Conservation (phyloP, 2,113 vertebrate species). For the Xenus cinereus region DNA sequence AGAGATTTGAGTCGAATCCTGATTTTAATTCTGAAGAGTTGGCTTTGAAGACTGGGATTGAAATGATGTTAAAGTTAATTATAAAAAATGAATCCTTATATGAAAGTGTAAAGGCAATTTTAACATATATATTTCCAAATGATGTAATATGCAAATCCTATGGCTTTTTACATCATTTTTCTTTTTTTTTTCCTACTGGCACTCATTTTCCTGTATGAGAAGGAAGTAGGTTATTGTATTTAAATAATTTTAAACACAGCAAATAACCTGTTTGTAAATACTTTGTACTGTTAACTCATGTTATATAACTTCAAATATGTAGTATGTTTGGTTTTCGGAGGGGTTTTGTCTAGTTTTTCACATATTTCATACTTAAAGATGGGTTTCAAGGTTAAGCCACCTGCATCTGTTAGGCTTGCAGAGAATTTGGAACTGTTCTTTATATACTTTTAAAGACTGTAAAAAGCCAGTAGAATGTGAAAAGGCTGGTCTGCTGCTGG, state of each 20-base stretch:
- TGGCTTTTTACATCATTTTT: neutral
- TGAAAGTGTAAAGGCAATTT: neutral
- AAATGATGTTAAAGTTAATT: neutral
- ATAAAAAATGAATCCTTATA: neutral
- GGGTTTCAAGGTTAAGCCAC: neutral
- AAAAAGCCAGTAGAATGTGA: neutral
- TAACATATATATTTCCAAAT: neutral
- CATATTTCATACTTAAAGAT: neutral
- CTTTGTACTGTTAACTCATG: neutral
- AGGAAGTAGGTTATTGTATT: neutral
- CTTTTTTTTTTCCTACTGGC: neutral
- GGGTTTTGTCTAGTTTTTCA: neutral
- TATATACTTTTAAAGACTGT: neutral
- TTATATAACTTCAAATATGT: neutral
- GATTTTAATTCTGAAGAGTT: neutral
- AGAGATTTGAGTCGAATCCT: neutral
- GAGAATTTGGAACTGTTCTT: neutral
- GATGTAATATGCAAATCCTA: neutral
- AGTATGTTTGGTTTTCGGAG: neutral
- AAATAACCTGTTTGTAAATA: neutral
- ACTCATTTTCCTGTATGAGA: neutral
- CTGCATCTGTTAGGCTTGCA: neutral
- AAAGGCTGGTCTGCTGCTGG: neutral
- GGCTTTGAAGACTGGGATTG: neutral
- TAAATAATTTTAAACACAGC: neutral